Percentiles rank a stretch among this genome's conserved stretches.
Conservation (phyloP, 2,888 invertebrate species). For the Leptinotarsa peninsularis region DNA sequence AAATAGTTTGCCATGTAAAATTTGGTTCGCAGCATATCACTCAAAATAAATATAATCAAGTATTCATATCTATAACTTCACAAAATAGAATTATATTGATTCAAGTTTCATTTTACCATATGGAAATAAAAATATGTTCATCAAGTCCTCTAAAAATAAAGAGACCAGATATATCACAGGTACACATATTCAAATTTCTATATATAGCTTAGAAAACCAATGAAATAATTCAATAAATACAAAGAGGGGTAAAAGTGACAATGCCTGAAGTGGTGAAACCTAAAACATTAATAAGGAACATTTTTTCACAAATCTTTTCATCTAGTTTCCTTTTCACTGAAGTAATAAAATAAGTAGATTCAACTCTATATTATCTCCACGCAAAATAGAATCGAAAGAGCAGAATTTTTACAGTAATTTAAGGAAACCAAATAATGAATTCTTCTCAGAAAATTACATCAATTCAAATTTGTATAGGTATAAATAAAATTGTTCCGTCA, state of each 20-base stretch:
- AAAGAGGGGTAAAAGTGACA: no score
- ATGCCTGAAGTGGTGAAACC: no score
- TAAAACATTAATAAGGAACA: no score
- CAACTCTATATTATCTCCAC: neutral
- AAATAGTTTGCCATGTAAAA: constrained; percentile 21
- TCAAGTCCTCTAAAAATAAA: neutral
- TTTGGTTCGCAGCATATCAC: constrained; percentile 30
- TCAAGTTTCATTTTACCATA: no score
- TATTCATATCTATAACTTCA: constrained; percentile 33
- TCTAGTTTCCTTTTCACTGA: no score
- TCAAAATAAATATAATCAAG: constrained; percentile 30
- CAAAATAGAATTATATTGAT: constrained; percentile 23
- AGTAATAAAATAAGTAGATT: neutral
- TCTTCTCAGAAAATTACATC: no score
- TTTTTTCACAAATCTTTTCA: no score
- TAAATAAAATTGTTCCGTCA: no score
- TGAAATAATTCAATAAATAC: no score
- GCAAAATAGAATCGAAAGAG: neutral
- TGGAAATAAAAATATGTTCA: no score
- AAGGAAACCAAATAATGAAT: no score
- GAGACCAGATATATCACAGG: neutral
- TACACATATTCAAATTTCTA: neutral
- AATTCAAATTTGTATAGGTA: no score
- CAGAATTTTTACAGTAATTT: neutral
- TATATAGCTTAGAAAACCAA: neutral